Evolutionary conservation across 53 echinoderm and acorn worm genomes (phyloP).

Genomic region (Holothuria scabra): DNA sequence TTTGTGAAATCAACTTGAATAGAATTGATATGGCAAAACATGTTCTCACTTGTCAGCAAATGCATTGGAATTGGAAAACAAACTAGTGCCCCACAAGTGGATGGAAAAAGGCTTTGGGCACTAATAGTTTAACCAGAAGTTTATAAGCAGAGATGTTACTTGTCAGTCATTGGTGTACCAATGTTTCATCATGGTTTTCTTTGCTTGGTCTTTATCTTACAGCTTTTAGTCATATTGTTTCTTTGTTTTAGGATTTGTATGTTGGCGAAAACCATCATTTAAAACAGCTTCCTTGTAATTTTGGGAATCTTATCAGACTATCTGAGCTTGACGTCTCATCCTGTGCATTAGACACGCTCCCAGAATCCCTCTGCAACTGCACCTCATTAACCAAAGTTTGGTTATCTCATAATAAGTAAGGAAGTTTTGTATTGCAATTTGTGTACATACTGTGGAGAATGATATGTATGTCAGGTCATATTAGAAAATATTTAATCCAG

Average conservation of each 20-base stretch:
- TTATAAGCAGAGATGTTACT: too few species aligned
- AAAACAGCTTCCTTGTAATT: constrained; percentile 62
- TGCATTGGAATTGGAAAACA: too few species aligned
- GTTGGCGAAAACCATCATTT: constrained; percentile 78
- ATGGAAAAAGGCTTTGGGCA: too few species aligned
- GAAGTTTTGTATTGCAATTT: not conserved
- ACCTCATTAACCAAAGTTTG: constrained; percentile 92
- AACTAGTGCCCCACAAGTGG: too few species aligned
- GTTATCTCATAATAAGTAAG: constrained; percentile 96
- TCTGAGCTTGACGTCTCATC: constrained; percentile 97
- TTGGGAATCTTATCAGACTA: constrained; percentile 80
- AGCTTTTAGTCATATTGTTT: not conserved
- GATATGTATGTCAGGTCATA: too few species aligned
- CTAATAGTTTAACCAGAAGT: too few species aligned
- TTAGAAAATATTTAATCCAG: not conserved
- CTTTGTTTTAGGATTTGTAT: constrained; percentile 69
- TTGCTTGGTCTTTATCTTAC: too few species aligned
- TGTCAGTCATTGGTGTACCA: too few species aligned
- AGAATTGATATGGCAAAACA: too few species aligned
- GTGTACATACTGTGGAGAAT: not conserved
- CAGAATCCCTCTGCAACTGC: constrained; percentile 89
- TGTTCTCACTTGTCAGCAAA: too few species aligned
- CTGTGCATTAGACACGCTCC: constrained; percentile 74
- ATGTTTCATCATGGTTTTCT: too few species aligned
- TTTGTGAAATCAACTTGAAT: too few species aligned